phyloP scores from a whole-genome alignment of 1,140 invertebrate species.

The Drosophila navojoa region DNA sequence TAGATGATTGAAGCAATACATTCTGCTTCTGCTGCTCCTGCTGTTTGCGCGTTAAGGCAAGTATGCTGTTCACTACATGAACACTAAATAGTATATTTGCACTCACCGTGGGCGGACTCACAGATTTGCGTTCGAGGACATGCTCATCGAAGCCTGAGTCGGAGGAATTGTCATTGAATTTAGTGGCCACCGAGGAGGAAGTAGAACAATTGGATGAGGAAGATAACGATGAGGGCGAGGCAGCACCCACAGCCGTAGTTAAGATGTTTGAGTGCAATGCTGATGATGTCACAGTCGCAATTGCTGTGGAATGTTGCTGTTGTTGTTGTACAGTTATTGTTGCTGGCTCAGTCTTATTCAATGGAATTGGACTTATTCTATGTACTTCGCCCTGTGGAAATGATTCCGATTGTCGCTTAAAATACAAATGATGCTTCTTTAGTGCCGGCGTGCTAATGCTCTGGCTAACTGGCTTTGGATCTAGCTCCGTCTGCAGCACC shows the following conservation, averaged over 20 bases:
- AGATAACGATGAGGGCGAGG: slow-evolving; percentile 69
- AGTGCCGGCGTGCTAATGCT: slow-evolving; percentile 61
- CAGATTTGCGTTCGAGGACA: slow-evolving; percentile 81
- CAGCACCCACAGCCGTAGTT: slow-evolving; percentile 85
- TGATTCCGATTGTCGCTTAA: slow-evolving; percentile 78
- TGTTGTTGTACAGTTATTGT: slow-evolving; percentile 36
- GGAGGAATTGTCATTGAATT: slow-evolving; percentile 87
- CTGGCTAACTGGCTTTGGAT: slow-evolving; percentile 32
- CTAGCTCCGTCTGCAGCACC: background rate
- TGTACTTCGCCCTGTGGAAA: slow-evolving; percentile 77
- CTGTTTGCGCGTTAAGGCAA: background rate
- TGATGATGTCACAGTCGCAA: slow-evolving; percentile 49
- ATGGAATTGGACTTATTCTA: slow-evolving; percentile 74
- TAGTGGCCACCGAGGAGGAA: slow-evolving; percentile 70
- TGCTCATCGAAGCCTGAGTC: slow-evolving; percentile 88
- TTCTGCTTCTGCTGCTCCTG: background rate
- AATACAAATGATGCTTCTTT: slow-evolving; percentile 82
- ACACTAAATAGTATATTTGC: background rate
- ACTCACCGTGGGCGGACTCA: slow-evolving; percentile 71
- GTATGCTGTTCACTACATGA: background rate
- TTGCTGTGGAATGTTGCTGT: slow-evolving; percentile 48
- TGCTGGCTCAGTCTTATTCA: slow-evolving; percentile 72
- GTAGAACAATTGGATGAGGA: slow-evolving; percentile 72
- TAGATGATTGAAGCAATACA: background rate
- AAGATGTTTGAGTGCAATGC: slow-evolving; percentile 11